phyloP scores from a whole-genome alignment of 1,140 invertebrate genomes.

The Gerris buenoi region DNA sequence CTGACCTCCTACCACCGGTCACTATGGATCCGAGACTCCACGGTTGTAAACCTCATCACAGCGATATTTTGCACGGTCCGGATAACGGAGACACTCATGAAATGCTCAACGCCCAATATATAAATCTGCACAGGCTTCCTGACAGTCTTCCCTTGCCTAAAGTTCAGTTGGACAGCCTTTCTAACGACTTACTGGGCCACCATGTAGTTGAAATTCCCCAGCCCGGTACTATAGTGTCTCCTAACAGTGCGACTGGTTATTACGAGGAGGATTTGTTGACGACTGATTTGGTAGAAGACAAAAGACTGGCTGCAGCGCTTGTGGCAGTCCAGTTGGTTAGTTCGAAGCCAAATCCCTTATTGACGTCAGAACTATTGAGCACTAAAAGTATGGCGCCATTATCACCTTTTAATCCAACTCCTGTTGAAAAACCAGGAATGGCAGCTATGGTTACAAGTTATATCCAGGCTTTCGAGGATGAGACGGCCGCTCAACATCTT shows the following conservation, averaged over 20 bases:
- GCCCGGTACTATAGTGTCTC: constrained; percentile 29
- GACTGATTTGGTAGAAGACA: constrained; percentile 34
- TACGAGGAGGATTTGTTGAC: constrained; percentile 33
- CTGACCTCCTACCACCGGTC: too few relatives aligned
- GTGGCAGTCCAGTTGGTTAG: constrained; percentile 37
- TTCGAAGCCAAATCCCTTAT: constrained; percentile 30
- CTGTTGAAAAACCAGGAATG: constrained; percentile 18
- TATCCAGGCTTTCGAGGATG: constrained; percentile 22
- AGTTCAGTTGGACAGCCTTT: constrained; percentile 30
- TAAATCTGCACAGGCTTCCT: constrained; percentile 33
- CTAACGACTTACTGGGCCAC: constrained; percentile 31
- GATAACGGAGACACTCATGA: constrained; percentile 12
- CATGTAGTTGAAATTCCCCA: constrained; percentile 36
- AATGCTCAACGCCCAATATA: constrained; percentile 30
- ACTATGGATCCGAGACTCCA: background rate
- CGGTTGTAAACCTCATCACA: background rate
- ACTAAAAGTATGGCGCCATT: constrained; percentile 13
- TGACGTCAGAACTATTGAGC: constrained; percentile 13
- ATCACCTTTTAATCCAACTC: constrained; percentile 16
- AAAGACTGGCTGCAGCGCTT: constrained; percentile 34
- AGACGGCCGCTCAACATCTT: constrained; percentile 17
- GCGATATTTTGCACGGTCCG: constrained; percentile 5
- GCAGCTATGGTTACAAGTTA: constrained; percentile 22
- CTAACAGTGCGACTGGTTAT: constrained; percentile 31
- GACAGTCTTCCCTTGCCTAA: constrained; percentile 31